Conservation (phyloP, 2,888 invertebrate species). For the Octodonta nipae region DNA sequence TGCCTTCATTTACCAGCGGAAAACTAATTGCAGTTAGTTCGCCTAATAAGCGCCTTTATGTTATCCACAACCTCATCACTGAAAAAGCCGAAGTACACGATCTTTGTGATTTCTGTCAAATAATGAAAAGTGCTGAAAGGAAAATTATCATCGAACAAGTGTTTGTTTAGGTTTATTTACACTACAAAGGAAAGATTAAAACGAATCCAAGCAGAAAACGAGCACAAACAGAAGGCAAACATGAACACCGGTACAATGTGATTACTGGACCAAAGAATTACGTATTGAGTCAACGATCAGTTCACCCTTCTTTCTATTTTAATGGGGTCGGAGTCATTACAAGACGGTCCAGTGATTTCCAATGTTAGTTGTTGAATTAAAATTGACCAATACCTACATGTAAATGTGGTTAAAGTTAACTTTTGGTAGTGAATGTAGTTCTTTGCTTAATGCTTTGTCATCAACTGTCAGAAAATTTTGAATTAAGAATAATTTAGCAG, state of each 20-base stretch:
- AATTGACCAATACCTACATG: no score
- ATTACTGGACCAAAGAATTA: constrained; percentile 27
- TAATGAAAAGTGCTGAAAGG: constrained; percentile 27
- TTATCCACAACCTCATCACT: no score
- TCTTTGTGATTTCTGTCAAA: constrained; percentile 32
- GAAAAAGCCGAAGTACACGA: no score
- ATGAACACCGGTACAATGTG: constrained; percentile 27
- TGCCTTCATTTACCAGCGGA: no score
- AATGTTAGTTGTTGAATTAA: no score
- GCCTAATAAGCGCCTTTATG: no score
- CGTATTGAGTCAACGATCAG: constrained; percentile 11
- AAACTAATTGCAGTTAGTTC: no score
- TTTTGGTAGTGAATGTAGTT: no score
- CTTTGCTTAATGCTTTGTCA: no score
- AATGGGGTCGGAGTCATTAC: constrained; percentile 6
- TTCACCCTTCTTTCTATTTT: constrained; percentile 9
- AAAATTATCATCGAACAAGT: constrained; percentile 31
- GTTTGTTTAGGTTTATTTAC: constrained; percentile 35
- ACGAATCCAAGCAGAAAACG: constrained; percentile 35
- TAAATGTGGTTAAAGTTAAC: no score
- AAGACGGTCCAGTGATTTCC: constrained; percentile 1
- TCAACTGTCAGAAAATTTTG: no score
- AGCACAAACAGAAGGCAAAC: constrained; percentile 28
- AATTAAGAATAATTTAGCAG: no score
- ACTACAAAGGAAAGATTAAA: constrained; percentile 35